A percentile compares a stretch with the other conserved stretches of the same genome.
Evolutionary conservation across 2,888 invertebrate genomes (phyloP).

Genomic region (Augochlorella aurata): DNA sequence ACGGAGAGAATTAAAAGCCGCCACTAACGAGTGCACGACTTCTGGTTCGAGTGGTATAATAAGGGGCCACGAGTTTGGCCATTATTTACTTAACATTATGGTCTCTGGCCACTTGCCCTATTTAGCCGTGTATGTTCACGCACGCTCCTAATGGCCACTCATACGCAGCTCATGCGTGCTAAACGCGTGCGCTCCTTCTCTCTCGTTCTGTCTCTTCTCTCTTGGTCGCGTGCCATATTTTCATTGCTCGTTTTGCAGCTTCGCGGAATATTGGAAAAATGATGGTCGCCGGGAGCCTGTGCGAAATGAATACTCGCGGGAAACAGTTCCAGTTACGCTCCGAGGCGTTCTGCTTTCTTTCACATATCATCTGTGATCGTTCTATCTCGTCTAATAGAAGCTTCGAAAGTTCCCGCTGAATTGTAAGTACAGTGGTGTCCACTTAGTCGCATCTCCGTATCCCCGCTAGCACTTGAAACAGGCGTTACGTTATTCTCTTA

Average conservation of each 20-base stretch:
- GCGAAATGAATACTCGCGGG: background rate
- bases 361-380: background rate
- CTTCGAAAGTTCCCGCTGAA: background rate
- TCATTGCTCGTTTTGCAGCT: slow-evolving; percentile 44
- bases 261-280: slow-evolving; percentile 17
- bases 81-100: slow-evolving; percentile 77
- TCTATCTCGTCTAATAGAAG: background rate
- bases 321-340: background rate
- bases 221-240: slow-evolving; percentile 63
- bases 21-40: slow-evolving; percentile 74
- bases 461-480: too few species aligned
- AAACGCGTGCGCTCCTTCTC: slow-evolving; percentile 55
- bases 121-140: slow-evolving; percentile 63
- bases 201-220: slow-evolving; percentile 21
- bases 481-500: too few species aligned
- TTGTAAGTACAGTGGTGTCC: too few species aligned
- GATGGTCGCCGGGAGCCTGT: background rate
- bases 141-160: slow-evolving; percentile 75
- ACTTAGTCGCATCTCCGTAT: too few species aligned
- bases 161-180: slow-evolving; percentile 65
- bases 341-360: too few species aligned
- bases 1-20: slow-evolving; percentile 66
- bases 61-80: slow-evolving; percentile 73
- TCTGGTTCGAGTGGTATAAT: slow-evolving; percentile 74
- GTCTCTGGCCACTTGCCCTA: slow-evolving; percentile 68